Evolutionary conservation across 2,888 invertebrate genomes (phyloP), one percentile per base, ranked within the genome.

Genomic region (Graphium colonna): DNA sequence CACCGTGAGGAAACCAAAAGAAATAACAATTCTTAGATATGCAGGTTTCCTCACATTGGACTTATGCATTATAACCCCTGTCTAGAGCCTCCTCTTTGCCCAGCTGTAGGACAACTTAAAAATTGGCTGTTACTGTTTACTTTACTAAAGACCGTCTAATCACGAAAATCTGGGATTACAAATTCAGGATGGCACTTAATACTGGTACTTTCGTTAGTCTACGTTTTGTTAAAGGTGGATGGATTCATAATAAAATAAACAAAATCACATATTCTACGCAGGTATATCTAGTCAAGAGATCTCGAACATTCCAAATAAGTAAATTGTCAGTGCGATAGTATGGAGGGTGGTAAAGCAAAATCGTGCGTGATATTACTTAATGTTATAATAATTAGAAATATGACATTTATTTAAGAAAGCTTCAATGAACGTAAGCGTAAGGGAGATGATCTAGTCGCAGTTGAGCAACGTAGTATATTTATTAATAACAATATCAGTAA

Each of bases 341-440:
- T 56, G 13, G 53, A 56, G 61, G 58, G 50, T 57, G 56, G 61
- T 59, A 64, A 69, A 69, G 68, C 61, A 71, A 73, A 67, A 71
- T 74, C 64, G 71, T 72, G 75, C 77, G 83, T 85, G 84, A 86
- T 86, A 85, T 85, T 84, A 84, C 77, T 60, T 82, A 79, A 79
- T 57, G 71, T 75, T 68, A 62, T 63, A 66, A 71, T 70, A 69
- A 66, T 59, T 70, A 71, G 69, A 54, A 53, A 50, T 61, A 69
- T 68, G 61, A 62, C 56, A 68, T 68, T 71, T 71, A 67, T 72
- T 72, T 77, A 80, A 75, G 62, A 57, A 57, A 50, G 74, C 76
- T 82, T 82, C 68, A 61, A 36, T 36, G 36, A 36, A 36, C 12
- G 56, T 65, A 70, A 67, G 64, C 65, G 65, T 72, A 69, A 63